Percentiles rank a stretch among this genome's conserved stretches.
These are phyloP conservation scores for Nylanderia fulva DNA, from an alignment of 1,140 invertebrate species.

Conservation along the genomic window DNA sequence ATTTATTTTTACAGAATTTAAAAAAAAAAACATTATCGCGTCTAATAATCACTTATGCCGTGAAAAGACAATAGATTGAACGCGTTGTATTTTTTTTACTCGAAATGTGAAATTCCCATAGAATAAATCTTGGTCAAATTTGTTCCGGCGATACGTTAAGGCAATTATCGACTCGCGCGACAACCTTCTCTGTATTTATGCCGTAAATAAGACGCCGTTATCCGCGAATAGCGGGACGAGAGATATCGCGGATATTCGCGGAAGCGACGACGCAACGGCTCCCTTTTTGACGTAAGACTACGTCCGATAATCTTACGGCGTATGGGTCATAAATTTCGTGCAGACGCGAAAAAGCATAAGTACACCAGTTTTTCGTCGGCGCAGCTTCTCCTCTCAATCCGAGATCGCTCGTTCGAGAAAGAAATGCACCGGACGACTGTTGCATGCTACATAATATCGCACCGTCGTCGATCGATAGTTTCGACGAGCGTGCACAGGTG, in stretches of 20 bases:
- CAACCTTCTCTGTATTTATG: neutral
- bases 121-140: slow-evolving; percentile 8
- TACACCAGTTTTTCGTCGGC: slow-evolving; percentile 1
- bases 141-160: too few relatives aligned
- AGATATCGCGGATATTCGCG: neutral
- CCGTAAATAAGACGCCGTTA: slow-evolving; percentile 51
- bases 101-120: neutral
- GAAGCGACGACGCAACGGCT: neutral
- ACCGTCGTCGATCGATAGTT: slow-evolving; percentile 45
- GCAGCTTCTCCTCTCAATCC: neutral
- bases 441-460: slow-evolving; percentile 8
- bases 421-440: neutral
- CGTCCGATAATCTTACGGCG: neutral
- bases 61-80: too few relatives aligned
- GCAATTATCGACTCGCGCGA: slow-evolving; percentile 32
- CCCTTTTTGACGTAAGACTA: neutral
- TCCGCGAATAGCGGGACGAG: slow-evolving; percentile 23
- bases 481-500: neutral
- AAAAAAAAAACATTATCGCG: neutral
- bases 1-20: neutral
- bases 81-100: too few relatives aligned
- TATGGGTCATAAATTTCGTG: slow-evolving; percentile 1
- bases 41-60: neutral
- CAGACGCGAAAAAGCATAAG: slow-evolving; percentile 30
- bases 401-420: neutral